phyloP scores from a whole-genome alignment of 2,797 vertebrate genomes.

The Trachurus trachurus region DNA sequence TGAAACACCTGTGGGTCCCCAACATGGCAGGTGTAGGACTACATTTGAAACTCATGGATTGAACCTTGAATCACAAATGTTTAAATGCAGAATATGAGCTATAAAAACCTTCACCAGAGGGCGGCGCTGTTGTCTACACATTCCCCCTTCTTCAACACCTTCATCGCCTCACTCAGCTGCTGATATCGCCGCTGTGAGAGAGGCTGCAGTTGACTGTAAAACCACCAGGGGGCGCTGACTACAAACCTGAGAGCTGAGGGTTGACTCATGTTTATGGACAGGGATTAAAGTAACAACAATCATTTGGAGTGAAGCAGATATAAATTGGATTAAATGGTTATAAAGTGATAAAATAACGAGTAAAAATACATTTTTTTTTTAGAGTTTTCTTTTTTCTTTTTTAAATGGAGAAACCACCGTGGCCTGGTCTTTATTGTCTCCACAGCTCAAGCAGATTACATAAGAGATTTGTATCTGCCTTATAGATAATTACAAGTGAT shows the following conservation, averaged over 20 bases:
- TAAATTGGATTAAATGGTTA: constrained; percentile 14
- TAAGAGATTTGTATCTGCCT: constrained; percentile 17
- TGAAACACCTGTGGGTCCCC: too few relatives aligned
- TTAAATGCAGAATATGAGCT: neutral
- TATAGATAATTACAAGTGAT: constrained; percentile 29
- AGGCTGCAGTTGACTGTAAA: neutral
- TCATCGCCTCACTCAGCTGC: accelerated
- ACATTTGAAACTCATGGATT: too few relatives aligned
- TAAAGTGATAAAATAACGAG: neutral
- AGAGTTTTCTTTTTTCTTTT: neutral
- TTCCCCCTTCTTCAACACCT: accelerated
- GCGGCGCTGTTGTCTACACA: constrained; percentile 41
- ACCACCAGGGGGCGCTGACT: constrained; percentile 52
- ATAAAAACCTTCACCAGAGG: constrained; percentile 2
- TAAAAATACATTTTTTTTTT: neutral
- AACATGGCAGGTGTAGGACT: too few relatives aligned
- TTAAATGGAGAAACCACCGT: neutral
- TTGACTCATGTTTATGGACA: neutral
- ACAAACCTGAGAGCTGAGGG: neutral
- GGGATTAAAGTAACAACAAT: constrained; percentile 15
- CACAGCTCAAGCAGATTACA: constrained; percentile 11
- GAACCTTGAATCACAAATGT: too few relatives aligned
- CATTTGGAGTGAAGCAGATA: constrained; percentile 9
- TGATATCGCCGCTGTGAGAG: accelerated
- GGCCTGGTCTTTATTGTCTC: neutral